Conservation (phyloP, 2,888 invertebrate species). For the Macrophya annulata region DNA sequence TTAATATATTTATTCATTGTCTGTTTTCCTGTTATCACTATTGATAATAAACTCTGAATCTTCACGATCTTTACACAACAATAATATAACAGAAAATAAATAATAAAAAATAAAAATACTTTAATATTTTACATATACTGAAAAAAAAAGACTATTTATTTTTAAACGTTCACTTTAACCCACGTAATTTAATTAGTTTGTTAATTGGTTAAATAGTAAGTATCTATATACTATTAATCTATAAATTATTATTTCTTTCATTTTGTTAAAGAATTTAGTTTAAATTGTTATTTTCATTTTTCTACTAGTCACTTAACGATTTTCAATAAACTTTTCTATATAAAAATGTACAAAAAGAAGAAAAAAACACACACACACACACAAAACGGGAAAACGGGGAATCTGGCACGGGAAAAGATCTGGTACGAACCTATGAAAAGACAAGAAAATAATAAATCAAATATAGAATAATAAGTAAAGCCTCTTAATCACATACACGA, state of each 20-base stretch:
- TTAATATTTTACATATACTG: too few relatives aligned
- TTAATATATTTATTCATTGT: not conserved
- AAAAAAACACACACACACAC: not conserved
- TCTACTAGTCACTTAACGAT: not conserved
- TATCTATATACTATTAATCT: not conserved
- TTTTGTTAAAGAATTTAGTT: too few relatives aligned
- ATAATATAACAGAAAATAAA: not conserved
- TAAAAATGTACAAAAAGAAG: not conserved
- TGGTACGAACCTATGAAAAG: not conserved
- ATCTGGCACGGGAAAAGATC: constrained; percentile 12
- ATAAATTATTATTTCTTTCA: not conserved
- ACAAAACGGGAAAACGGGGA: not conserved
- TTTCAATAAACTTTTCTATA: not conserved
- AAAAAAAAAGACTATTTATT: not conserved
- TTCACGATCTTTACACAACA: too few relatives aligned
- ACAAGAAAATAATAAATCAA: not conserved
- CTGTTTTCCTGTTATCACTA: not conserved
- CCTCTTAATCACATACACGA: not conserved
- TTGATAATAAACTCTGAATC: not conserved
- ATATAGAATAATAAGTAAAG: not conserved
- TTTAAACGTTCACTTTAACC: not conserved
- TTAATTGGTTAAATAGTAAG: not conserved
- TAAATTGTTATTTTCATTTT: not conserved
- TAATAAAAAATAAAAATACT: too few relatives aligned
- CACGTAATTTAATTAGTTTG: not conserved